Evolutionary conservation across 2,113 vertebrate genomes (phyloP).

Genomic region (Anguilla japonica): DNA sequence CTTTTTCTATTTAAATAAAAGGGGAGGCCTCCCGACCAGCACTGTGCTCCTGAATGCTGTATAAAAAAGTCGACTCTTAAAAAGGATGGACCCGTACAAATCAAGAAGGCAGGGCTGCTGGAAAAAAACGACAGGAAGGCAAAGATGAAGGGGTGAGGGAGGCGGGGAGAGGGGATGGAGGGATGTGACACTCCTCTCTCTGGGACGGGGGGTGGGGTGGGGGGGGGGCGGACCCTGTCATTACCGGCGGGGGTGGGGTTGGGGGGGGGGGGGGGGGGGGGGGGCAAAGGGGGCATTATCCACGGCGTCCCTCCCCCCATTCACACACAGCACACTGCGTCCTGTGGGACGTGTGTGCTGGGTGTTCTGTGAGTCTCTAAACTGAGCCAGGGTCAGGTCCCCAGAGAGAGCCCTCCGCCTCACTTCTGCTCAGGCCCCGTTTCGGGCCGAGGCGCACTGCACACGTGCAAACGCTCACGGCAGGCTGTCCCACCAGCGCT

Average conservation of each 20-base stretch:
- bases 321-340: not conserved
- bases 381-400: not conserved
- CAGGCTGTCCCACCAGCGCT: not conserved
- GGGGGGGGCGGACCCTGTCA: not conserved
- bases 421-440: not conserved
- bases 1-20: conserved; percentile 36
- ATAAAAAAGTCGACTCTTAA: conserved; percentile 35
- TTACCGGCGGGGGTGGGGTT: not conserved
- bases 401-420: not conserved
- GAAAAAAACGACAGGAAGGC: conserved; percentile 9
- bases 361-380: not conserved
- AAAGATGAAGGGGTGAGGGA: not conserved
- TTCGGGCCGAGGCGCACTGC: not conserved
- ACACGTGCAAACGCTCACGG: not conserved
- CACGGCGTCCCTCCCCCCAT: not conserved
- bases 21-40: conserved; percentile 35
- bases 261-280: not conserved
- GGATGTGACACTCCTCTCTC: not conserved
- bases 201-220: not conserved
- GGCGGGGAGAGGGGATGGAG: not conserved
- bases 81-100: conserved; percentile 33
- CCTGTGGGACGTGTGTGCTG: not conserved
- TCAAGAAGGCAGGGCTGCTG: conserved; percentile 31
- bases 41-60: conserved; percentile 40
- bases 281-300: not conserved